These are phyloP conservation scores for Macroramphosus scolopax DNA, from an alignment of 2,797 vertebrate species.

Conservation along the genomic window DNA sequence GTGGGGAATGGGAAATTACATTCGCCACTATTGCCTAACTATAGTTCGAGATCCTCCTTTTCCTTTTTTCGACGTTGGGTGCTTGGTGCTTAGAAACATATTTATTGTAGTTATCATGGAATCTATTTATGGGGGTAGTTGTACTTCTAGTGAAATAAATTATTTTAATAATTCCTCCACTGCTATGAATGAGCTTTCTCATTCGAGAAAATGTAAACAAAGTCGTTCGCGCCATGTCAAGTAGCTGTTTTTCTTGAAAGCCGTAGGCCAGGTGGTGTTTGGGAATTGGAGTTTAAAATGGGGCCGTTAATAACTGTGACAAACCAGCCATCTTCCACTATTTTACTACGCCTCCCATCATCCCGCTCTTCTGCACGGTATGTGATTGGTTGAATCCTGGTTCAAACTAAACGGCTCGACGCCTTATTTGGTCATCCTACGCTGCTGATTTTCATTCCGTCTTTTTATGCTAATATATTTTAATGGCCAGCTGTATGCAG, in stretches of 20 bases:
- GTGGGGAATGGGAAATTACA: no score
- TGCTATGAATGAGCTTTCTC: constrained; percentile 9
- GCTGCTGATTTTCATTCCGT: constrained; percentile 59
- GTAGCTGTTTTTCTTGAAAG: constrained; percentile 49
- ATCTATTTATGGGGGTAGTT: no score
- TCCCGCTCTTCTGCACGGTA: constrained; percentile 39
- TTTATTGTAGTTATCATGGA: no score
- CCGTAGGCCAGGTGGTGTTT: constrained; percentile 20
- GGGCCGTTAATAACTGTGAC: neutral
- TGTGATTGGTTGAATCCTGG: constrained; percentile 64
- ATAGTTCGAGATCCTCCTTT: no score
- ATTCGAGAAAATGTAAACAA: constrained; percentile 72
- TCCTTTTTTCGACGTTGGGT: no score
- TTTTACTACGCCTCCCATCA: constrained; percentile 64
- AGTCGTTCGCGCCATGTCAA: constrained; percentile 73
- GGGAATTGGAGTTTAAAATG: constrained; percentile 56
- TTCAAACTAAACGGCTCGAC: constrained; percentile 71
- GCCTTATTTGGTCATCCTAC: constrained; percentile 75
- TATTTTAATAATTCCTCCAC: neutral
- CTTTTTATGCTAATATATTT: constrained; percentile 76
- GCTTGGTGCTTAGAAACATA: no score
- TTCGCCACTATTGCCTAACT: no score
- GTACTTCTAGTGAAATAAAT: no score
- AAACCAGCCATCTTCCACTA: neutral
- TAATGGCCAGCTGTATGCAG: constrained; percentile 77